These are phyloP conservation scores for Acanthiza pusilla DNA, from an alignment of 2,797 vertebrate species.

Conservation along the genomic window DNA sequence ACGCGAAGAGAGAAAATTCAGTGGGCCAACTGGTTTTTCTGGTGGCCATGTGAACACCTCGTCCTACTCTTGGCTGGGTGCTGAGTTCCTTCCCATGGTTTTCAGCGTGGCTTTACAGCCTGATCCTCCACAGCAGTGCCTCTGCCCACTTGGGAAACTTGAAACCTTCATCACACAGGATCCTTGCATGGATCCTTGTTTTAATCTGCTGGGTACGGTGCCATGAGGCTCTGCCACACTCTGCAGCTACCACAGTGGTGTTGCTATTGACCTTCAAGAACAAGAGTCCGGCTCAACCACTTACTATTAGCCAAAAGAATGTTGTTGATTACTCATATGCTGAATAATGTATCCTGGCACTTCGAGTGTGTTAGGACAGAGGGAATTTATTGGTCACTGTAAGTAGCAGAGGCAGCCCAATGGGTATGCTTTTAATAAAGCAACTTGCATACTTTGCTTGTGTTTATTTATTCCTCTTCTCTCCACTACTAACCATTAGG, in stretches of 20 bases:
- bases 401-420: neutral
- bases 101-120: neutral
- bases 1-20: neutral
- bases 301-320: conserved; percentile 13
- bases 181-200: neutral
- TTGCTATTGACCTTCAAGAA: conserved; percentile 10
- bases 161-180: neutral
- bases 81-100: neutral
- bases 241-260: neutral
- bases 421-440: conserved; percentile 25
- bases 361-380: neutral
- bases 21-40: conserved; percentile 20
- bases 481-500: neutral
- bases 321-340: conserved; percentile 4
- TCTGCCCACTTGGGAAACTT: neutral
- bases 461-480: neutral
- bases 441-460: neutral
- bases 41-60: neutral
- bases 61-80: neutral
- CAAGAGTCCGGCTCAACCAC: neutral
- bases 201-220: neutral
- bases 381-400: neutral
- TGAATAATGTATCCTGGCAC: conserved; percentile 20
- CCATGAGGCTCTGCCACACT: neutral
- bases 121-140: neutral